Evolutionary conservation across 2,888 invertebrate species (phyloP).

Genomic region (Zaprionus obscuricornis): DNA sequence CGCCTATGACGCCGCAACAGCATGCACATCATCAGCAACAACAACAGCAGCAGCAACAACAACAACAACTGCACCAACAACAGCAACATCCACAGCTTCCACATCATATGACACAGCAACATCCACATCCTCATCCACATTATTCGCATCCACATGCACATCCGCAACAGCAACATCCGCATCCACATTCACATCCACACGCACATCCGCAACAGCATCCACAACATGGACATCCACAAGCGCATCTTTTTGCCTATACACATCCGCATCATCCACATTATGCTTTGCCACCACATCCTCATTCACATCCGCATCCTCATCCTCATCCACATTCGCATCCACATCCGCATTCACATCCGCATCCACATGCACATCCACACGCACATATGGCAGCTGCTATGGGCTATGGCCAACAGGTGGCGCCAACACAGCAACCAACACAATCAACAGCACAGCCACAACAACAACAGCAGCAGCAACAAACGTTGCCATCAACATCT

Average conservation of each 20-base stretch:
- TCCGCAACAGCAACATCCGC: constrained; percentile 49
- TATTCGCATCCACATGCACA: constrained; percentile 53
- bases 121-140: constrained; percentile 42
- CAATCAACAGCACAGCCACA: constrained; percentile 25
- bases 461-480: constrained; percentile 19
- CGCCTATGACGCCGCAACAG: no score
- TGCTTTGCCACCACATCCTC: constrained; percentile 13
- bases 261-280: constrained; percentile 44
- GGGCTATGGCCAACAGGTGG: constrained; percentile 64
- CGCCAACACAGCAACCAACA: constrained; percentile 40
- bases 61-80: constrained; percentile 50
- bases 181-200: constrained; percentile 47
- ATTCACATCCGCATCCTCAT: constrained; percentile 32
- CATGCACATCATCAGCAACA: constrained; percentile 42
- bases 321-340: constrained; percentile 24
- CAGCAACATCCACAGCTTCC: constrained; percentile 44
- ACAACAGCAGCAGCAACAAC: constrained; percentile 27
- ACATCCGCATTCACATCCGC: constrained; percentile 49
- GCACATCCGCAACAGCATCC: constrained; percentile 36
- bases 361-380: constrained; percentile 50
- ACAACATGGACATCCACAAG: constrained; percentile 45
- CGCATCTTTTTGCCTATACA: constrained; percentile 40
- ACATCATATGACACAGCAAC: constrained; percentile 24
- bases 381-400: constrained; percentile 65
- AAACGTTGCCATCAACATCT: no score